A percentile compares a stretch with the other conserved stretches of the same genome.
Conservation (phyloP, 2,797 vertebrate species). For the Neosilurus mollespiculum region DNA sequence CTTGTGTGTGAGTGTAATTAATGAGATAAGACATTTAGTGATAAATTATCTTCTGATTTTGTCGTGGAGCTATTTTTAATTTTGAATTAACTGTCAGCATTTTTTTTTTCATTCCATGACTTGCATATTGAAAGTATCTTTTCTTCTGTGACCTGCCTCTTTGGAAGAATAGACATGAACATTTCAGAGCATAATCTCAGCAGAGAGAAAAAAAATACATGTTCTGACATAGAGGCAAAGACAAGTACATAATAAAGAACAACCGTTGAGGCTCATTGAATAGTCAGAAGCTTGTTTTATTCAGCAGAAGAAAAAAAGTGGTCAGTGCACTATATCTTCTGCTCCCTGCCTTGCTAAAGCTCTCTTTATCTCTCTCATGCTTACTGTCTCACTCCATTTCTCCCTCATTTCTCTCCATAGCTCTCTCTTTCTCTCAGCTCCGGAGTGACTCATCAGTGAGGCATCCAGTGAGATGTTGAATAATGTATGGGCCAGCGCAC, state of each 20-base stretch:
- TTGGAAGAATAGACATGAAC: not conserved
- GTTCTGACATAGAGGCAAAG: slow-evolving; percentile 35
- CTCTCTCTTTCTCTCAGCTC: slow-evolving; percentile 15
- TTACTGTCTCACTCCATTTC: slow-evolving; percentile 5
- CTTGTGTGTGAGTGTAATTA: not conserved
- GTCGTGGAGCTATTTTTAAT: not conserved
- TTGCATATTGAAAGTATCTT: not conserved
- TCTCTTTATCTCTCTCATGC: slow-evolving; percentile 15
- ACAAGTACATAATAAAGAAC: slow-evolving; percentile 41
- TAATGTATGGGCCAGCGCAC: slow-evolving; percentile 51
- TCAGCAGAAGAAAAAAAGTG: slow-evolving; percentile 47
- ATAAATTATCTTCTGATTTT: not conserved
- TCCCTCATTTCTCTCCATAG: not conserved
- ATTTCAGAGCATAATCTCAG: not conserved
- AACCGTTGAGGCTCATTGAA: slow-evolving; percentile 37
- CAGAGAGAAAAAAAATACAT: not conserved
- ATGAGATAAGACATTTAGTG: not conserved
- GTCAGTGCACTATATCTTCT: slow-evolving; percentile 31
- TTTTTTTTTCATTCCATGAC: not conserved
- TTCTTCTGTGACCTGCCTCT: not conserved
- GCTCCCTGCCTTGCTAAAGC: not conserved
- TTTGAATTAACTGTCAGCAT: not conserved
- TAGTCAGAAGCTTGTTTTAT: slow-evolving; percentile 48
- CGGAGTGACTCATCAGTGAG: slow-evolving; percentile 45
- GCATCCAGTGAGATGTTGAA: slow-evolving; percentile 52